Base-by-base conservation (phyloP, 1,140 invertebrate species). In the Ruditapes philippinarum region DNA sequence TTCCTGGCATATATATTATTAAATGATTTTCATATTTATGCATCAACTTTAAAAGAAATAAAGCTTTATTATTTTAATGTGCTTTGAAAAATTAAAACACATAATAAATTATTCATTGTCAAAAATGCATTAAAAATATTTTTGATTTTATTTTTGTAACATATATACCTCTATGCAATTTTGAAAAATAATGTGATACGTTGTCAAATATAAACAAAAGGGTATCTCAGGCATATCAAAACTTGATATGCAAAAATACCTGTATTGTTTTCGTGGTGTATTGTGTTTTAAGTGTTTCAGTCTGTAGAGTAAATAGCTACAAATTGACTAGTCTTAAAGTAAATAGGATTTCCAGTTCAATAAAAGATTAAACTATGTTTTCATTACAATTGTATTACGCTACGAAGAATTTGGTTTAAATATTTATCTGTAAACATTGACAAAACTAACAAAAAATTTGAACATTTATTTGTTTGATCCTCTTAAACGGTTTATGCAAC, bases 291-390 rank as follows among this genome's bases (percentile, higher is more conserved):
- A 31, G 74, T 78, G 49, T 51, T 78, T 78, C 74, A 36, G 51
- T 78, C 12, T 78, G 22, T 49, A 36, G 31, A 36, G 28, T 40
- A 54, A 78, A 51, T 54, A 51, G 45, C 45, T 78, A 31, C n/a
- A 78, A 78, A 49, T 78, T 78, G 74, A 49, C 31, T 78, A 49
- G 74, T 78, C 45, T 3, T 51, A 78, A 78, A 78, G 74, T 78
- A 78, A 78, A 78, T 33, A 78, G 17, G n/a, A 51, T 78, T 76
- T 76, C 54, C 74, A 78, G 74, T 78, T 78, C 25, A 78, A 78
- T 54, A 51, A 78, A 51, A 51, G 74, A 78, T 78, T 78, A 78
- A 78, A 49, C 49, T 54, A 19, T 78, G 54, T 78, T 78, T 78
- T 78, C 45, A 54, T 78, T 51, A 31, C 45, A 78, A 33, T 78